Evolutionary conservation across 2,888 invertebrate species (phyloP), one percentile per base, ranked within the genome.

Genomic region (Empis stercorea): DNA sequence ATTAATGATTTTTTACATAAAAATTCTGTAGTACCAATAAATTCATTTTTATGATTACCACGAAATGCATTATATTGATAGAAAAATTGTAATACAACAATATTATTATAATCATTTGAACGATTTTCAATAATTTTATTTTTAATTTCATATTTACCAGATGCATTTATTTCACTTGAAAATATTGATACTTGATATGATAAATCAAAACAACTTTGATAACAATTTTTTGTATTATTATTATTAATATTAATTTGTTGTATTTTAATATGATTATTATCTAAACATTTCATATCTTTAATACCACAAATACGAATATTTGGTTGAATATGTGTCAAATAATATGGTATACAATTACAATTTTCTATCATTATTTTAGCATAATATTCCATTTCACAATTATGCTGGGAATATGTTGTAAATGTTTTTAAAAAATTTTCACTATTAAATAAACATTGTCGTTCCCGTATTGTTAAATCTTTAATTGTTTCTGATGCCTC

Each of bases 21-120:
- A 62, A 87, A 85, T 66, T 87, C 87, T 0, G 87, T 85, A 46
- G 87, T 80, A 43, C 87, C 87, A 61, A 85, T 87, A 55, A 87
- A 75, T 63, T 85, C 84, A 44, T 81, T 84, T 66, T 87, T 86
- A 1, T 81, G 77, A 48, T 76, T 79, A 55, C 81, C 79, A 42
- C 79, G 76, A 59, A 87, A 86, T 43, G 79, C 78, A 44, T 79
- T 79, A 34, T 79, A 77, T 47, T 77, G 73, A 59, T 84, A 87
- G 64, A 76, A 87, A 54, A 87, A 34, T 13, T 34, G 84, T 30
- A 84, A 70, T 1, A 86, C 71, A 6, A 84, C 79, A 68, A 85
- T 76, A 61, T 87, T 86, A 54, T 54, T 47, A 2, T 48, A 49
- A n/a, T 49, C 55, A 2, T 47, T 46, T 17, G 56, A 58, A 2